These are phyloP conservation scores for Epinephelus awoara DNA, from an alignment of 2,797 vertebrate species.

Conservation along the genomic window DNA sequence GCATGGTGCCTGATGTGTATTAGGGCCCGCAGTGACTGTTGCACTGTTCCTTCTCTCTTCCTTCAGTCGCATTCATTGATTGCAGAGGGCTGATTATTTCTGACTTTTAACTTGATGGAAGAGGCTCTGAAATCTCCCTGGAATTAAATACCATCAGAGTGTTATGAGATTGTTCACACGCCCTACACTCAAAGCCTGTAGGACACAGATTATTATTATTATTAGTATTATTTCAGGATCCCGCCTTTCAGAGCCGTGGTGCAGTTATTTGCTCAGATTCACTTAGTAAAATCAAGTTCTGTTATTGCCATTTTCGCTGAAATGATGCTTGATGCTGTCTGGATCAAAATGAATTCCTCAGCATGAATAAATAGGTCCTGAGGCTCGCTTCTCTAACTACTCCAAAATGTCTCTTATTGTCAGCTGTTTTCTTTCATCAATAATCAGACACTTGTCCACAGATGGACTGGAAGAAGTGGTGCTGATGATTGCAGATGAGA, in stretches of 20 bases:
- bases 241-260: constrained; percentile 40
- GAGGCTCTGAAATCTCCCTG: constrained; percentile 56
- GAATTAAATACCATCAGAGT: constrained; percentile 65
- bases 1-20: constrained; percentile 69
- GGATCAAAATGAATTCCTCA: constrained; percentile 69
- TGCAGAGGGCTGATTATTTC: constrained; percentile 79
- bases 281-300: constrained; percentile 65
- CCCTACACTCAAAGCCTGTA: constrained; percentile 39
- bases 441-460: constrained; percentile 75
- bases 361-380: constrained; percentile 66
- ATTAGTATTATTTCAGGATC: constrained; percentile 2
- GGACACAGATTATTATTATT: constrained; percentile 42
- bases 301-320: constrained; percentile 65
- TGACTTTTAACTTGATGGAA: constrained; percentile 74
- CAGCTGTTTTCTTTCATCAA: constrained; percentile 76
- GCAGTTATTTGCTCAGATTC: constrained; percentile 58
- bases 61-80: constrained; percentile 79
- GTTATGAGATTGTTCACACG: constrained; percentile 62
- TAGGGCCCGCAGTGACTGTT: constrained; percentile 52
- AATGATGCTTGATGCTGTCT: constrained; percentile 62
- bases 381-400: constrained; percentile 56
- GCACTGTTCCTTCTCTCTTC: constrained; percentile 56
- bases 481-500: constrained; percentile 68
- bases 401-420: constrained; percentile 61
- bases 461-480: constrained; percentile 67